Conservation (phyloP, 2,113 vertebrate species). For the Micronycteris hirsuta region DNA sequence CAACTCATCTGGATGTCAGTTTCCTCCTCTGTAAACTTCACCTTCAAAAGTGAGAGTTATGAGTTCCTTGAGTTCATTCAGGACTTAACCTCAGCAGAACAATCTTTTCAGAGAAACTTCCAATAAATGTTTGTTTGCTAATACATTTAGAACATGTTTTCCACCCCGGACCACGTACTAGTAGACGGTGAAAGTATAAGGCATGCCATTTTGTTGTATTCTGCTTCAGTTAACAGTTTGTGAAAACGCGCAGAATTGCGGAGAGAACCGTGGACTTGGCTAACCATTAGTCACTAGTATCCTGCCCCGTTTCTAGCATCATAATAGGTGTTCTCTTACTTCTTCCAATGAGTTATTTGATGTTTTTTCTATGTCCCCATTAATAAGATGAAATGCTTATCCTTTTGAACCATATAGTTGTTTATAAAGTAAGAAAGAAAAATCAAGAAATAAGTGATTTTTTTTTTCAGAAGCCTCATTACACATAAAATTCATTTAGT, state of each 20-base stretch:
- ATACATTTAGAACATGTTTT: not conserved
- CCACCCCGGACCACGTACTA: not conserved
- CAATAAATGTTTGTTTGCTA: not conserved
- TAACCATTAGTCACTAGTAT: not conserved
- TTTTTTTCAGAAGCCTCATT: conserved; percentile 24
- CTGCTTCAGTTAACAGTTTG: not conserved
- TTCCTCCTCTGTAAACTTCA: not conserved
- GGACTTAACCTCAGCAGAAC: not conserved
- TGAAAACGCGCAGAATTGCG: not conserved
- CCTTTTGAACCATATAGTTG: not conserved
- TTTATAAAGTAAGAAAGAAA: conserved; percentile 19
- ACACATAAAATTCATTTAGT: not conserved
- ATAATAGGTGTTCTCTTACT: not conserved
- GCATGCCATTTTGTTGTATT: not conserved
- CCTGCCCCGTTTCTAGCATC: not conserved
- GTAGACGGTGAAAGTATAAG: not conserved
- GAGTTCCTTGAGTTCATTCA: not conserved
- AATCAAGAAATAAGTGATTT: not conserved
- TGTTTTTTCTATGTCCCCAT: not conserved
- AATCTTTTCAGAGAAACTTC: not conserved
- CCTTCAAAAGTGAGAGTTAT: not conserved
- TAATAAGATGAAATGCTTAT: not conserved
- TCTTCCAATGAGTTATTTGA: not conserved
- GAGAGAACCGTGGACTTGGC: not conserved
- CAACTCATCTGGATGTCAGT: not conserved